phyloP scores from a whole-genome alignment of 2,113 vertebrate species.

The Amazona vittata region DNA sequence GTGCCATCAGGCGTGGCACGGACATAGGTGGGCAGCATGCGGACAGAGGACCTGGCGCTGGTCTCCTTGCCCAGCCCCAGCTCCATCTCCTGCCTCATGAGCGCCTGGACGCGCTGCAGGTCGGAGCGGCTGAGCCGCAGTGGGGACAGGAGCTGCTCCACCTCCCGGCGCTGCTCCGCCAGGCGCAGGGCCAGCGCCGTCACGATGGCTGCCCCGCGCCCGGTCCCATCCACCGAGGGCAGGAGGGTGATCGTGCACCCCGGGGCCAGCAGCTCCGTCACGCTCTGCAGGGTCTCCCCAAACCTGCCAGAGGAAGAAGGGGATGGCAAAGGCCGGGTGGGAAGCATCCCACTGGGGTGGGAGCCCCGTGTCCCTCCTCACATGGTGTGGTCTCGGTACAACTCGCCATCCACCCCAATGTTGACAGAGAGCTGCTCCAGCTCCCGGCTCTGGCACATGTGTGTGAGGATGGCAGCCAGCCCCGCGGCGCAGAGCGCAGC shows the following conservation, averaged over 20 bases:
- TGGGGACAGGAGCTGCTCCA: conserved; percentile 63
- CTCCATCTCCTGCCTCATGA: conserved; percentile 77
- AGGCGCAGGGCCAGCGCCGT: conserved; percentile 79
- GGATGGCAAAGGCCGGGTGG: fast-evolving
- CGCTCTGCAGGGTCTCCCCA: conserved; percentile 60
- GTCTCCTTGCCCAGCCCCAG: conserved; percentile 60
- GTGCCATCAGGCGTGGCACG: conserved; percentile 66
- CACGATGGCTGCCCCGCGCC: conserved; percentile 82
- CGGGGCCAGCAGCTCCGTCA: conserved; percentile 72
- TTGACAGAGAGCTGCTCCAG: conserved; percentile 52
- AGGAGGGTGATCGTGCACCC: conserved; percentile 73
- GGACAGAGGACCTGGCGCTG: conserved; percentile 30
- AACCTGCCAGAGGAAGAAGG: conserved; percentile 70
- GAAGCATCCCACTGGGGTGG: not conserved
- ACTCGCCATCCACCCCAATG: conserved; percentile 80
- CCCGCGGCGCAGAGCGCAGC: conserved; percentile 78
- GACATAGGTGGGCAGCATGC: conserved; percentile 80
- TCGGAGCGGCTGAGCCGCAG: conserved; percentile 6
- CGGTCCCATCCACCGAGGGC: conserved; percentile 75
- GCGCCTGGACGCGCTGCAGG: conserved; percentile 52
- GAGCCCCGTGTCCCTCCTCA: not conserved
- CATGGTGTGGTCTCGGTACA: conserved; percentile 54
- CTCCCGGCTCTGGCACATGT: conserved; percentile 71
- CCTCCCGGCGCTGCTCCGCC: not conserved
- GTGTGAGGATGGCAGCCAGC: conserved; percentile 79